These are phyloP conservation scores for Hydropsyche betteni DNA, from an alignment of 2,888 invertebrate genomes.

Conservation along the genomic window DNA sequence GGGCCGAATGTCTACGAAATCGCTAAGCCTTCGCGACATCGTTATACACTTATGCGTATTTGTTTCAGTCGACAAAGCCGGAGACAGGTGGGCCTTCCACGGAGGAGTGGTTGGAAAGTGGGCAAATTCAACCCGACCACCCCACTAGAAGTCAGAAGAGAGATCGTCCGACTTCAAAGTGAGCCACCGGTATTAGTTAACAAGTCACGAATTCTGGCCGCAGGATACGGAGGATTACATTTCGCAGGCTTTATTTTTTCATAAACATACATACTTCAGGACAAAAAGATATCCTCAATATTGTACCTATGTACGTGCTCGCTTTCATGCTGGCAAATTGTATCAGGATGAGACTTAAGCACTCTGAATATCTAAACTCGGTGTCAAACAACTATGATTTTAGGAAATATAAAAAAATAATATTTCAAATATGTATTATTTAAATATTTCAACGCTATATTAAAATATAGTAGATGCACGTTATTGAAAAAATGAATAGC, in stretches of 20 bases:
- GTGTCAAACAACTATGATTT: neutral
- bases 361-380: neutral
- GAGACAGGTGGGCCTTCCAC: too few species aligned
- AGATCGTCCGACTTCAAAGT: conserved; percentile 11
- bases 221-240: conserved; percentile 8
- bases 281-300: neutral
- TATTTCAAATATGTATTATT: too few species aligned
- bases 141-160: too few species aligned
- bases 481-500: neutral
- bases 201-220: conserved; percentile 13
- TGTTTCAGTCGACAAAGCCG: too few species aligned
- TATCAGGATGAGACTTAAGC: too few species aligned
- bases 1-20: too few species aligned
- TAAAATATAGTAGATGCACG: neutral
- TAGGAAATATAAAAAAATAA: neutral
- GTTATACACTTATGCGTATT: too few species aligned
- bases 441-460: too few species aligned
- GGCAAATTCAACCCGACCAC: neutral
- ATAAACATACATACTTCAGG: neutral
- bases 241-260: neutral
- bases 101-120: neutral
- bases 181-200: conserved; percentile 7
- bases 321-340: too few species aligned
- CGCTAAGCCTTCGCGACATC: too few species aligned
- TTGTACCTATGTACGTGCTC: neutral